phyloP scores from a whole-genome alignment of 2,888 invertebrate species.

The Eustalomyia histrio region DNA sequence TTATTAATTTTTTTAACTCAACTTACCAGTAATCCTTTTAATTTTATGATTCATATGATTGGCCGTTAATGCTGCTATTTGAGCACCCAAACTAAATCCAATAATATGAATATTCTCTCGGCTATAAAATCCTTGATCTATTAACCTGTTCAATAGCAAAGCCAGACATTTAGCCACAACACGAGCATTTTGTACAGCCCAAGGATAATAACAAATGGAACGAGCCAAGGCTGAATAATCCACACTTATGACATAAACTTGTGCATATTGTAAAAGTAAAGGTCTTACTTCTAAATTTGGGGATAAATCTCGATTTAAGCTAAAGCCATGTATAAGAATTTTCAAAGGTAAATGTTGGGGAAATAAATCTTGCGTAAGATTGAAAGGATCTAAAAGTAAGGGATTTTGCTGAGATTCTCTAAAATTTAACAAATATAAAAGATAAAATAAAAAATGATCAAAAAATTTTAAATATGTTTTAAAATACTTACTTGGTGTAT shows the following conservation, averaged over 20 bases:
- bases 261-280: constrained; percentile 81
- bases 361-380: constrained; percentile 65
- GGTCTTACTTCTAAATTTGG: constrained; percentile 83
- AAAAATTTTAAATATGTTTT: too few relatives aligned
- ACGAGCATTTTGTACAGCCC: constrained; percentile 82
- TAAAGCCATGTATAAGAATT: constrained; percentile 84
- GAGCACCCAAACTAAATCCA: constrained; percentile 85
- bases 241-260: constrained; percentile 83
- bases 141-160: constrained; percentile 81
- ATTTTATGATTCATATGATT: constrained; percentile 80
- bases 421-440: not conserved
- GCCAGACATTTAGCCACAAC: constrained; percentile 83
- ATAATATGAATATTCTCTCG: constrained; percentile 82
- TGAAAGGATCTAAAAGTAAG: constrained; percentile 77
- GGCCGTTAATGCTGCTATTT: constrained; percentile 81
- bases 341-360: constrained; percentile 79
- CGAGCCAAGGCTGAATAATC: constrained; percentile 83
- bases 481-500: constrained; percentile 81
- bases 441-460: too few relatives aligned
- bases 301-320: constrained; percentile 81
- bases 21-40: constrained; percentile 81
- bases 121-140: constrained; percentile 77
- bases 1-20: not conserved
- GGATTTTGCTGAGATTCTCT: constrained; percentile 76
- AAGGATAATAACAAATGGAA: constrained; percentile 82